Evolutionary conservation across 2,113 vertebrate genomes (phyloP), one percentile per base, ranked within the genome.

Genomic region (Sakesphorus luctuosus): DNA sequence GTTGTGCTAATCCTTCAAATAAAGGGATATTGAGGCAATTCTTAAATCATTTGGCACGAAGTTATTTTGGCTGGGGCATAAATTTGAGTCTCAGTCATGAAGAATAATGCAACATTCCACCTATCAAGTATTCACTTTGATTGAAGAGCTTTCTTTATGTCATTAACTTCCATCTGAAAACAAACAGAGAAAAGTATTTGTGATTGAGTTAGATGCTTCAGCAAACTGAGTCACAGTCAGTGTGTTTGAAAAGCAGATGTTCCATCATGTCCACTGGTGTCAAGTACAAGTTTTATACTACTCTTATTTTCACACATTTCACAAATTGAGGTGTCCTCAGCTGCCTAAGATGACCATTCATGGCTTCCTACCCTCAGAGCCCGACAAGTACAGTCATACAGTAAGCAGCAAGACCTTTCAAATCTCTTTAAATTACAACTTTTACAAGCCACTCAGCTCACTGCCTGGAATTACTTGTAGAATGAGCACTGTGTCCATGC

Each of bases 71-170:
- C 98, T 98, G 97, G 98, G 97, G 98, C 92, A 93, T 96, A 98
- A 97, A 97, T 97, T 95, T 96, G 95, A 98, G 98, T 98, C 97
- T 98, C 95, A 91, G 97, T 97, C 94, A 95, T 91, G 84, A 97
- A 96, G 97, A 98, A 96, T 96, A 98, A 98, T 87, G 97, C 86
- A 85, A 97, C 97, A 93, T 97, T 97, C 96, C 96, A 93, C 81
- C 95, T 94, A 97, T 96, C 95, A 94, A 87, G 88, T 95, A 94
- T 97, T 99, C 98, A 99, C 97, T 99, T 99, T 95, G 98, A 98
- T 97, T 98, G 98, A 98, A 99, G 98, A 97, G 94, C 98, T 98
- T 99, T 99, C 99, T 99, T 99, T 97, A 99, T 99, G 97, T 99
- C 99, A 95, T 99, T 99, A 90, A 99, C 99, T 96, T 99, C 99